Evolutionary conservation across 2,888 invertebrate genomes (phyloP).

Genomic region (Caprella mutica): DNA sequence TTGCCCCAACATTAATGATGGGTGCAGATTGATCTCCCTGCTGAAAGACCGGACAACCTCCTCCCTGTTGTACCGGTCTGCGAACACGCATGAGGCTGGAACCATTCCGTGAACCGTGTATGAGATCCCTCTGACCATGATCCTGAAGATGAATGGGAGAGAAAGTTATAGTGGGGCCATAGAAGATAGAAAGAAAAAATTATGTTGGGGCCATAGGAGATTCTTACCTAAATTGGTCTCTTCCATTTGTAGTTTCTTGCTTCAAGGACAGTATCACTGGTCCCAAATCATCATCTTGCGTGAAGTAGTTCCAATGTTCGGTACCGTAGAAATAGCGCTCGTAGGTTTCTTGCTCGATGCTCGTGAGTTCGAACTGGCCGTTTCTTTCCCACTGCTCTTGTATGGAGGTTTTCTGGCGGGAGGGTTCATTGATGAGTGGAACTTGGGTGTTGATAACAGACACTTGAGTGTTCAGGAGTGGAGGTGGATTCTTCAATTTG

Average conservation of each 20-base stretch:
- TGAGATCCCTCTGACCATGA: constrained; percentile 82
- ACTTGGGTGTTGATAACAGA: too few species aligned
- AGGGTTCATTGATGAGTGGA: constrained; percentile 36
- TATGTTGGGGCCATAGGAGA: too few species aligned
- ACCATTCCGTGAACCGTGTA: constrained; percentile 89
- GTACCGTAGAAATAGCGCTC: constrained; percentile 87
- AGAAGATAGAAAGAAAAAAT: too few species aligned
- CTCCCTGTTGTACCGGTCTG: constrained; percentile 86
- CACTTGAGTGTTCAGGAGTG: too few species aligned
- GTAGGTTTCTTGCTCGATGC: constrained; percentile 88
- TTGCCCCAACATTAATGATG: constrained; percentile 76
- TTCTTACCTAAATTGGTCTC: constrained; percentile 82
- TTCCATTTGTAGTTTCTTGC: constrained; percentile 76
- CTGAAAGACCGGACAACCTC: constrained; percentile 85
- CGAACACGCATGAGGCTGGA: constrained; percentile 87
- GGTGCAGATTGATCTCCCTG: constrained; percentile 88
- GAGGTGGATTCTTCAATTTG: too few species aligned
- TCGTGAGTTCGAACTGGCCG: constrained; percentile 79
- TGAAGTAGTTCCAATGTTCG: constrained; percentile 92
- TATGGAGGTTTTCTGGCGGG: constrained; percentile 70
- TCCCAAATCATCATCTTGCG: constrained; percentile 84
- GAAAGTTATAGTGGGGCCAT: too few species aligned
- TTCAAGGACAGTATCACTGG: constrained; percentile 90
- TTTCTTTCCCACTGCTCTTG: constrained; percentile 87
- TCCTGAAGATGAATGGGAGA: too few species aligned